Base-by-base conservation (phyloP, 2,888 invertebrate species). In the Chrysolina haemoptera region DNA sequence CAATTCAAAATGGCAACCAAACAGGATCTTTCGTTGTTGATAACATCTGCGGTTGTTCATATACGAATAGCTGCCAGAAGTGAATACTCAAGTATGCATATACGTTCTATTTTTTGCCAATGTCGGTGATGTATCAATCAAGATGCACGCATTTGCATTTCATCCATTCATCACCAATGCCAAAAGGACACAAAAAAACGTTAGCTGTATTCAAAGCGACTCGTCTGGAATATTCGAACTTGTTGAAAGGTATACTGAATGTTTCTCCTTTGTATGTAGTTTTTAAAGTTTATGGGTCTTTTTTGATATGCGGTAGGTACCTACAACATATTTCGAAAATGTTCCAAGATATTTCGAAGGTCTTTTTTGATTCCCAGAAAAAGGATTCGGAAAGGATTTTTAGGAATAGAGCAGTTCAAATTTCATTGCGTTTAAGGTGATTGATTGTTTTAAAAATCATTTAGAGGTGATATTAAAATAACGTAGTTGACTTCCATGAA, bases 111-210 rank as follows among this genome's bases (percentile, higher is more conserved):
- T 59, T 59, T 59, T 59, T 27, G 35, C n/a, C 59, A 59, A 4
- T 59, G 59, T 59, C 59, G 59, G 59, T 59, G 35, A 59, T 59
- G 59, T 59, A 59, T 59, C 59, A 59, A 59, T 59, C 59, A 59
- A 27, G 59, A 59, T 59, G 35, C 27, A 20, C 9, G 59, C 59
- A 35, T 59, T 59, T 59, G 59, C 59, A 59, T 27, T 27, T 59
- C 59, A 27, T 59, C 27, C 59, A n/a, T 22, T 59, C 59, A 59
- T 12, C 9, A n/a, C 59, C n/a, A 59, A 59, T 59, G 59, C 22
- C 27, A 35, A 14, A 20, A 20, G 18, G 35, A n/a, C 18, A 35
- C 27, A 59, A 22, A 59, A n/a, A 59, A 35, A 35, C 59, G n/a
- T 16, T 27, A 9, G 22, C 27, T 59, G 59, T 35, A 16, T 59